Evolutionary conservation across 2,888 invertebrate species (phyloP).

Genomic region (Eristalis pertinax): DNA sequence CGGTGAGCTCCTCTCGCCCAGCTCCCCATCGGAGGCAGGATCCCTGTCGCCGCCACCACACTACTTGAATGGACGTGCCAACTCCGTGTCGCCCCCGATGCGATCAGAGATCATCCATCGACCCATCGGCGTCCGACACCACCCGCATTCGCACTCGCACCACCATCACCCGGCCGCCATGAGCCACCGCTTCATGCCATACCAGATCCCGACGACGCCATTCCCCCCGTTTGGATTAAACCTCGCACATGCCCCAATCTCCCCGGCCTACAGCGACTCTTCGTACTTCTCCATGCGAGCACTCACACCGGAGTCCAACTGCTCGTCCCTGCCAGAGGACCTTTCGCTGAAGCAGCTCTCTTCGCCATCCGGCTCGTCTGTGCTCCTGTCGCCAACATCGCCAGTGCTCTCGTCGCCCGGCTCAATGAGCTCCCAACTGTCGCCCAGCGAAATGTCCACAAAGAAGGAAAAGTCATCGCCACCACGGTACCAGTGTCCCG

Average conservation of each 20-base stretch:
- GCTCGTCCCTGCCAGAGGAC: constrained; percentile 80
- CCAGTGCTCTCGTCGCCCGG: constrained; percentile 81
- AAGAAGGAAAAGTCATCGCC: constrained; percentile 79
- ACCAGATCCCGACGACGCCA: constrained; percentile 75
- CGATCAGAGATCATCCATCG: constrained; percentile 78
- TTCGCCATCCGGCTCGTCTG: constrained; percentile 48
- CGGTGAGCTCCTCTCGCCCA: constrained; percentile 79
- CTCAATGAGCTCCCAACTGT: constrained; percentile 44
- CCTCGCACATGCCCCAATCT: constrained; percentile 79
- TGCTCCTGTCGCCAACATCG: constrained; percentile 56
- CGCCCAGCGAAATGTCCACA: constrained; percentile 41
- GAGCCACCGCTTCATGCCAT: constrained; percentile 77
- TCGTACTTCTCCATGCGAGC: constrained; percentile 81
- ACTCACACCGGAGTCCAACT: constrained; percentile 80
- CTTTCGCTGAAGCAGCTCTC: constrained; percentile 79
- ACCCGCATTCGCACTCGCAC: constrained; percentile 68
- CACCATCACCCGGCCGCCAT: constrained; percentile 67
- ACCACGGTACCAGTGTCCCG: constrained; percentile 94
- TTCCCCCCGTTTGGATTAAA: constrained; percentile 72
- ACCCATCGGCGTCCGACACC: constrained; percentile 78
- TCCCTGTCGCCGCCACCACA: constrained; percentile 80
- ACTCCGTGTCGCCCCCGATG: constrained; percentile 80
- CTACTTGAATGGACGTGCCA: constrained; percentile 80
- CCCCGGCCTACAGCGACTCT: constrained; percentile 81
- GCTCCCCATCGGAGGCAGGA: constrained; percentile 79